Evolutionary conservation across 1,140 invertebrate genomes (phyloP).

Genomic region (Drosophila pallidifrons): DNA sequence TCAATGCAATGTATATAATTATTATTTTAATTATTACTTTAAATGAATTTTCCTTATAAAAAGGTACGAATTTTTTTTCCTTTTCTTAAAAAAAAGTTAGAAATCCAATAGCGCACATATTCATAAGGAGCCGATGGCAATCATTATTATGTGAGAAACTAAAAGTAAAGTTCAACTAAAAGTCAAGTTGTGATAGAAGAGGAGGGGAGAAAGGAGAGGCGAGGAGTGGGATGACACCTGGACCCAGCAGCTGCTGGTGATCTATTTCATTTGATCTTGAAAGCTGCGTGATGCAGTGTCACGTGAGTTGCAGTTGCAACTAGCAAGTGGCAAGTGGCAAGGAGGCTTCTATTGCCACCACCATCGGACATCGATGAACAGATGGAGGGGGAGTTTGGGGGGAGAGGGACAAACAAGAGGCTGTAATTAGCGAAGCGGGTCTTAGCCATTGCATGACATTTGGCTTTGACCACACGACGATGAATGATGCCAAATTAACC

Average conservation of each 20-base stretch:
- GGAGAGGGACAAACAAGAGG: slow-evolving; percentile 49
- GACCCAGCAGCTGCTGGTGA: slow-evolving; percentile 28
- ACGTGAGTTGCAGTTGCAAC: slow-evolving; percentile 45
- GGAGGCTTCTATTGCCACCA: slow-evolving; percentile 34
- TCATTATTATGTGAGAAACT: too few species aligned
- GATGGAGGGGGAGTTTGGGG: background rate
- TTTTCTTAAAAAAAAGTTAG: too few species aligned
- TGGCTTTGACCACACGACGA: slow-evolving; percentile 70
- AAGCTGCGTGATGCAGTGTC: slow-evolving; percentile 43
- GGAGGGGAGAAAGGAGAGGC: too few species aligned
- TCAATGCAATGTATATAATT: too few species aligned
- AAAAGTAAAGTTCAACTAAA: too few species aligned
- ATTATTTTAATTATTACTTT: too few species aligned
- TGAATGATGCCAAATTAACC: slow-evolving; percentile 71
- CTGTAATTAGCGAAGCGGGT: slow-evolving; percentile 71
- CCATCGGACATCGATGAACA: background rate
- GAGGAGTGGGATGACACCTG: too few species aligned
- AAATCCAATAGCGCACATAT: too few species aligned
- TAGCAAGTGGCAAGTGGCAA: background rate
- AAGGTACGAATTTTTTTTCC: too few species aligned
- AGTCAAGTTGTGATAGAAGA: too few species aligned
- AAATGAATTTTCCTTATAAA: too few species aligned
- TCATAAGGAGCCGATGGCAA: too few species aligned
- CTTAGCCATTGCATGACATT: slow-evolving; percentile 71
- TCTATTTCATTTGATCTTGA: slow-evolving; percentile 62